A percentile compares a stretch with the other conserved stretches of the same genome.
Evolutionary conservation across 2,888 invertebrate species (phyloP).

Genomic region (Brachylomia viminalis): DNA sequence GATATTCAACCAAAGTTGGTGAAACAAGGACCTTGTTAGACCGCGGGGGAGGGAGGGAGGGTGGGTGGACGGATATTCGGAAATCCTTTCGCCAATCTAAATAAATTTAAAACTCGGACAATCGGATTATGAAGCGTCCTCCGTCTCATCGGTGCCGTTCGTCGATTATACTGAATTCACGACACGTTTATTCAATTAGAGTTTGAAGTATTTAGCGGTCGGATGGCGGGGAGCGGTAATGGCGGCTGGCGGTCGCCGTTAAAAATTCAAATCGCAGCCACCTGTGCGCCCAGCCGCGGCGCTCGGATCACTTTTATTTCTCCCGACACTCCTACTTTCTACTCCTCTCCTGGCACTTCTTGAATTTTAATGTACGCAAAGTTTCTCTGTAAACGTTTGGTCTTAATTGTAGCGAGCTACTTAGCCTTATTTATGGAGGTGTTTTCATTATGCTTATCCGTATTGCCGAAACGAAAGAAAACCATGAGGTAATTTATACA

Average conservation of each 20-base stretch:
- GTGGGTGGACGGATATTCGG: constrained; percentile 52
- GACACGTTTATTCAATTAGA: constrained; percentile 86
- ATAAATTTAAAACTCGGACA: constrained; percentile 76
- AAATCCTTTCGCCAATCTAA: constrained; percentile 75
- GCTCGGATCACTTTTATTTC: constrained; percentile 59
- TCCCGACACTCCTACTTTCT: constrained; percentile 31
- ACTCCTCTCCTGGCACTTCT: constrained; percentile 45
- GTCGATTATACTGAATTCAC: constrained; percentile 79
- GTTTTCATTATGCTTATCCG: constrained; percentile 25
- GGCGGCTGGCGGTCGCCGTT: constrained; percentile 62
- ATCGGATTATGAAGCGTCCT: constrained; percentile 69
- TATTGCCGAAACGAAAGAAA: constrained; percentile 31
- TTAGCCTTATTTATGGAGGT: constrained; percentile 23
- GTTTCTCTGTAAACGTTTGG: constrained; percentile 38
- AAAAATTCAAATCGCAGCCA: constrained; percentile 70
- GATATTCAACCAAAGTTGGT: constrained; percentile 70
- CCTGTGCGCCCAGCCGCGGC: constrained; percentile 56
- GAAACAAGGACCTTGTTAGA: constrained; percentile 74
- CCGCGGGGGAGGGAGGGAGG: constrained; percentile 4
- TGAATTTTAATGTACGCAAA: constrained; percentile 51
- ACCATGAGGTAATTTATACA: constrained; percentile 19
- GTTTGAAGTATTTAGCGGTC: constrained; percentile 80
- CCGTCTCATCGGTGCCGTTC: constrained; percentile 72
- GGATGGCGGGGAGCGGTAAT: constrained; percentile 66
- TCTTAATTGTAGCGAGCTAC: constrained; percentile 20